A percentile compares a stretch with the other conserved stretches of the same genome.
These are phyloP conservation scores for Drosophila bocki DNA, from an alignment of 1,140 invertebrate species.

Conservation along the genomic window DNA sequence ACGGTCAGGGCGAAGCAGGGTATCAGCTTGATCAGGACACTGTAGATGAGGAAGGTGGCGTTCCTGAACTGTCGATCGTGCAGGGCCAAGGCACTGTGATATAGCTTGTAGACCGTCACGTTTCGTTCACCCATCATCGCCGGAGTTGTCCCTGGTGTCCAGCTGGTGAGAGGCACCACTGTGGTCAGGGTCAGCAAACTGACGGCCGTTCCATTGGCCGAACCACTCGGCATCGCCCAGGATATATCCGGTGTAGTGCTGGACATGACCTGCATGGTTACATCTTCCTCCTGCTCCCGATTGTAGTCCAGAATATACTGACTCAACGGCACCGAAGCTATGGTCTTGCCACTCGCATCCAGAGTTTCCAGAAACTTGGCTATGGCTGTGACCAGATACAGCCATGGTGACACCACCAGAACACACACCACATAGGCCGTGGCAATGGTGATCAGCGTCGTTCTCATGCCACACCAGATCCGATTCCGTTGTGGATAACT, in stretches of 20 bases:
- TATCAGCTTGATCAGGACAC: constrained; percentile 93
- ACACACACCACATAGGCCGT: constrained; percentile 93
- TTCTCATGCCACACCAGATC: constrained; percentile 91
- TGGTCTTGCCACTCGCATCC: constrained; percentile 85
- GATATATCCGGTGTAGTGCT: constrained; percentile 65
- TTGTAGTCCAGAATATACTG: constrained; percentile 76
- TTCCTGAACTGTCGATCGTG: constrained; percentile 82
- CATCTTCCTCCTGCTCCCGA: constrained; percentile 42
- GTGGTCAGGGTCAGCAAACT: constrained; percentile 28
- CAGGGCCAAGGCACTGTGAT: constrained; percentile 68
- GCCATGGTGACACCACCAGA: constrained; percentile 92
- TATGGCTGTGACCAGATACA: constrained; percentile 91
- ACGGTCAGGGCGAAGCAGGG: constrained; percentile 93
- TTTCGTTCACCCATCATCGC: constrained; percentile 47
- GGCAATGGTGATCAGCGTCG: constrained; percentile 90
- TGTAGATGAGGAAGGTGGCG: constrained; percentile 93
- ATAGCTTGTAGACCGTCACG: constrained; percentile 73
- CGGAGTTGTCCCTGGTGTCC: constrained; percentile 2
- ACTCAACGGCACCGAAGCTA: constrained; percentile 64
- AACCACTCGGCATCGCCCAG: constrained; percentile 27
- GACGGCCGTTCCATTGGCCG: constrained; percentile 29
- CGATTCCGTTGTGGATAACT: constrained; percentile 91
- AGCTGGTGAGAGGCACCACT: constrained; percentile 32
- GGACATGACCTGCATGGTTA: constrained; percentile 68
- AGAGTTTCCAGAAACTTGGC: constrained; percentile 84